Evolutionary conservation across 2,113 vertebrate species (phyloP), one percentile per base, ranked within the genome.

Genomic region (Plecturocebus donacophilus): DNA sequence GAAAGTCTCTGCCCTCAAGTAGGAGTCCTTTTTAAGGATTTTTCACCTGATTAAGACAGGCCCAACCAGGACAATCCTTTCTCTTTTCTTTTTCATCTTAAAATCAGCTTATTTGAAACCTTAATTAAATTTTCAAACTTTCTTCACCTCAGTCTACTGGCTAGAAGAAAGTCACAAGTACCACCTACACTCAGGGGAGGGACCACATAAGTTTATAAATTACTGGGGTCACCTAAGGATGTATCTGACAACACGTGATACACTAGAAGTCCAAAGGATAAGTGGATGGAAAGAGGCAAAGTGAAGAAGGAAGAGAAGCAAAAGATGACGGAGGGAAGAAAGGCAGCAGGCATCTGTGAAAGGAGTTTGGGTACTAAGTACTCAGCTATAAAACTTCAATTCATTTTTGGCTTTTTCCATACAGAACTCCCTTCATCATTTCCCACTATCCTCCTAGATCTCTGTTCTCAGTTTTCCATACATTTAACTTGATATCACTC

Each of bases 71-170:
- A 21, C 1, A 87, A 17, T 75, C 64, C 8, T 70, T 71, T 30
- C 66, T 42, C n/a, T 90, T 42, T 2, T 16, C 49, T 64, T 76
- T 47, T 25, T 82, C 58, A 81, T 75, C 5, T 77, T 6, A 82
- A 58, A 83, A 25, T 76, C 35, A 70, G 12, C 8, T 35, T 16
- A 83, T 30, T 71, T 64, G 49, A 11, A 3, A 52, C 2, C 2
- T 88, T 61, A 40, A 54, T 25, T 87, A 61, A 25, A 93, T 32
- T 30, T 84, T 58, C 23, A 89, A 66, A 82, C 49, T 83, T 8
- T 1, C 4, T 64, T 77, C 8, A 61, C 32, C 11, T 32, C 75
- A 47, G 77, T 58, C 9, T 68, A 35, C 47, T 70, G 56, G 23
- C 23, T 56, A 73, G 30, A 38, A 42, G 9, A 70, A 82, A 49